Evolutionary conservation across 2,888 invertebrate genomes (phyloP), one percentile per base, ranked within the genome.

Genomic region (Argyra leucocephala): DNA sequence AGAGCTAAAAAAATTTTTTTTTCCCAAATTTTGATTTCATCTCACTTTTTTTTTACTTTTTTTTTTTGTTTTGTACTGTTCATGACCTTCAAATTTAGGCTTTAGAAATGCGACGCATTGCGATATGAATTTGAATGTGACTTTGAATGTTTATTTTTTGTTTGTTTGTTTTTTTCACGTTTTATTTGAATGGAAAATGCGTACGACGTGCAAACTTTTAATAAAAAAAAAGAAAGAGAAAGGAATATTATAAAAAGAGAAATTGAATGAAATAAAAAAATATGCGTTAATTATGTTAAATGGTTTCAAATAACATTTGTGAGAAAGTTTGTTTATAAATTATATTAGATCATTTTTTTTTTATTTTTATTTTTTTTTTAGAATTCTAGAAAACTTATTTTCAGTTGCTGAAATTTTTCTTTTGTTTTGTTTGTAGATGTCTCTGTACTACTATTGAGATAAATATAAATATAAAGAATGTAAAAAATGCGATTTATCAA

Each of bases 41-140:
- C 12, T 37, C 15, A 10, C 15, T 37, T 37, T 9, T 37, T 37
- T 37, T 37, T 15, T 37, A 37, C 12, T 37, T 37, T 37, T 37
- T 37, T 15, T 37, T 9, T 37, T 37, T 37, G 15, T 37, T 37
- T 10, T 37, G 9, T 26, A 26, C 26, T 37, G 37, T 10, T 37
- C 3, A 15, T 37, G 37, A 37, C 37, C 37, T 37, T 37, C 37
- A 37, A 37, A 37, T 37, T 37, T 37, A 37, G 15, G 37, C 15
- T 37, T 37, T 37, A 15, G 3, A 12, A 37, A 37, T 37, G 37
- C 37, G 37, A 37, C 37, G 37, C 37, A 37, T 12, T 37, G 37
- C 37, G 37, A 37, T 37, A 37, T 37, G 37, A 37, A 37, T 37
- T 37, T 37, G 37, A 37, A 37, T 37, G 37, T 37, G 37, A 37